Conservation (phyloP, 2,797 vertebrate species). For the Hirundo rustica region DNA sequence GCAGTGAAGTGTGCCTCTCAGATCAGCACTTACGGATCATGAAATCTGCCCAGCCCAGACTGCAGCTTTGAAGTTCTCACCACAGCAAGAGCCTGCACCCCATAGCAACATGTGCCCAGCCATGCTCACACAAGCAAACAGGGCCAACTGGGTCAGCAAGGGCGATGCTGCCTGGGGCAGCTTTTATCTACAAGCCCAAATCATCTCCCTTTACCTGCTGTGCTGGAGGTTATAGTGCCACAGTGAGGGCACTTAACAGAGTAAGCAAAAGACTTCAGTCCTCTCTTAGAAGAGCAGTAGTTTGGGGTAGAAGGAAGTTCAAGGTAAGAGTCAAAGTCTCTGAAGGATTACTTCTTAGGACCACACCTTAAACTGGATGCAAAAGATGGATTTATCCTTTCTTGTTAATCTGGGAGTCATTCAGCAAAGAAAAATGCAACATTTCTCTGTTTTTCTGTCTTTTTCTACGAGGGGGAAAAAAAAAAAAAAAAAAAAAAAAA, state of each 20-base stretch:
- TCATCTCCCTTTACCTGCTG: not conserved
- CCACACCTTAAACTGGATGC: not conserved
- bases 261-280: not conserved
- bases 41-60: not conserved
- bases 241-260: not conserved
- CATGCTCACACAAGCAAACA: fast-evolving
- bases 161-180: not conserved
- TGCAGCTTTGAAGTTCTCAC: not conserved
- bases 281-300: not conserved
- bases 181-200: not conserved
- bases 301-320: not conserved
- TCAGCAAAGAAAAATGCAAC: not conserved
- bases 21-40: not conserved
- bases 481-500: not conserved
- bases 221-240: not conserved
- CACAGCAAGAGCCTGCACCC: not conserved
- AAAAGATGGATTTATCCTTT: not conserved
- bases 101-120: fast-evolving
- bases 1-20: not conserved
- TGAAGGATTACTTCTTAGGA: not conserved
- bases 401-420: not conserved
- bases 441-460: not conserved
- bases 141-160: not conserved
- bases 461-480: not conserved
- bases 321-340: not conserved